Evolutionary conservation across 2,797 vertebrate genomes (phyloP).

Genomic region (Melanotaenia trifasciata): DNA sequence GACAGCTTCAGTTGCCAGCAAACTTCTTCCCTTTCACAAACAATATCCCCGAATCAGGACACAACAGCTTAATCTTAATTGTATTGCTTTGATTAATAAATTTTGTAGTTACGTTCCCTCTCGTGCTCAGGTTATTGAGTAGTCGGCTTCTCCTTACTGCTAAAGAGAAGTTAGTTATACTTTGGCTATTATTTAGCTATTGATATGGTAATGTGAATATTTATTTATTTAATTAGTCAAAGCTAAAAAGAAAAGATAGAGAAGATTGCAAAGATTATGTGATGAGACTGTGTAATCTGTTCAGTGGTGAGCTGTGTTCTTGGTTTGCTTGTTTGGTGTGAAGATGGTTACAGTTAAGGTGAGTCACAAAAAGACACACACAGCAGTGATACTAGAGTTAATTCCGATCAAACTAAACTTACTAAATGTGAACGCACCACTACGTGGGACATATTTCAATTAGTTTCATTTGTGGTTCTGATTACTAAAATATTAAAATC

Average conservation of each 20-base stretch:
- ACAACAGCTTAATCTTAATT: not conserved
- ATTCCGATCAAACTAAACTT: not conserved
- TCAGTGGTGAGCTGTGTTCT: too few species aligned
- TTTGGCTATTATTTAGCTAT: not conserved
- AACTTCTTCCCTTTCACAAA: not conserved
- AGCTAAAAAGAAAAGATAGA: not conserved
- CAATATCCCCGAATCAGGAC: not conserved
- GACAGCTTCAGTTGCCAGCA: not conserved
- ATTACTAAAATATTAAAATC: not conserved
- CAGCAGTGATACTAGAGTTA: not conserved
- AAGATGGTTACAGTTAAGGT: too few species aligned
- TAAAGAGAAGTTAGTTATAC: not conserved
- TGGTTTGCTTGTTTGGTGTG: too few species aligned
- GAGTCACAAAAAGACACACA: not conserved
- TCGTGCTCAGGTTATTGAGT: not conserved
- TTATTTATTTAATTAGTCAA: not conserved
- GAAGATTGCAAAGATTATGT: too few species aligned
- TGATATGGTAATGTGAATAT: not conserved
- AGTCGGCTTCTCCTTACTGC: too few species aligned
- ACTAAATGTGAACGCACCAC: not conserved
- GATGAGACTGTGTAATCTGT: too few species aligned
- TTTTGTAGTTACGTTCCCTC: not conserved
- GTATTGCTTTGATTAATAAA: not conserved
- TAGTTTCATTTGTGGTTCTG: not conserved
- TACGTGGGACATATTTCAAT: not conserved